Evolutionary conservation across 2,797 vertebrate genomes (phyloP).

Genomic region (Dallia pectoralis): DNA sequence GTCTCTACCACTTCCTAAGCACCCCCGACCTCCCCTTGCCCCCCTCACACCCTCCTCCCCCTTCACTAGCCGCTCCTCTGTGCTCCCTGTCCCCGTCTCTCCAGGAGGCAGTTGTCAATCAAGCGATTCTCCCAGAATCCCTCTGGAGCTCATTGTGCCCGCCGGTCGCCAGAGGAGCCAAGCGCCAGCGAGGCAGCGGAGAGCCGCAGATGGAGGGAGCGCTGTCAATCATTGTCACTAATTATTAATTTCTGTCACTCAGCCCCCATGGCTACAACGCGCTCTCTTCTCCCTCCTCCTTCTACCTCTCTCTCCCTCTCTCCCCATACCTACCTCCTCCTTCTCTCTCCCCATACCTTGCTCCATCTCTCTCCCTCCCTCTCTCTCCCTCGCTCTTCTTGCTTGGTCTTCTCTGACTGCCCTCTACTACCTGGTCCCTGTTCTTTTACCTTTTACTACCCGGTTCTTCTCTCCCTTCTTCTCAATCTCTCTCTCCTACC

Average conservation of each 20-base stretch:
- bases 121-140: constrained; percentile 84
- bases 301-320: constrained; percentile 47
- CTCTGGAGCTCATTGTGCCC: constrained; percentile 94
- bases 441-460: constrained; percentile 42
- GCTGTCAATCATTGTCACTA: constrained; percentile 99
- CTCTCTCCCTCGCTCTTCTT: constrained; percentile 59
- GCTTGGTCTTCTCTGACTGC: constrained; percentile 56
- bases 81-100: constrained; percentile 80
- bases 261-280: constrained; percentile 87
- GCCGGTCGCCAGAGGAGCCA: constrained; percentile 87
- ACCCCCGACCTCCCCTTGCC: constrained; percentile 35
- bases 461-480: constrained; percentile 19
- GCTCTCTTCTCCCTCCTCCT: constrained; percentile 53
- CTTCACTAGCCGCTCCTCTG: constrained; percentile 51
- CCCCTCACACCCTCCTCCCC: constrained; percentile 52
- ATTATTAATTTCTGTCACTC: constrained; percentile 99
- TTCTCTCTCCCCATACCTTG: constrained; percentile 8
- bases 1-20: constrained; percentile 17
- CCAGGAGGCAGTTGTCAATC: constrained; percentile 99
- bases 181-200: constrained; percentile 86
- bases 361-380: constrained; percentile 27
- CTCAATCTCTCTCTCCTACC: no score
- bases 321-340: constrained; percentile 14
- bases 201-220: constrained; percentile 92
- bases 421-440: constrained; percentile 47